These are phyloP conservation scores for Artemia sinica DNA, from an alignment of 2,888 invertebrate genomes.

Conservation along the genomic window DNA sequence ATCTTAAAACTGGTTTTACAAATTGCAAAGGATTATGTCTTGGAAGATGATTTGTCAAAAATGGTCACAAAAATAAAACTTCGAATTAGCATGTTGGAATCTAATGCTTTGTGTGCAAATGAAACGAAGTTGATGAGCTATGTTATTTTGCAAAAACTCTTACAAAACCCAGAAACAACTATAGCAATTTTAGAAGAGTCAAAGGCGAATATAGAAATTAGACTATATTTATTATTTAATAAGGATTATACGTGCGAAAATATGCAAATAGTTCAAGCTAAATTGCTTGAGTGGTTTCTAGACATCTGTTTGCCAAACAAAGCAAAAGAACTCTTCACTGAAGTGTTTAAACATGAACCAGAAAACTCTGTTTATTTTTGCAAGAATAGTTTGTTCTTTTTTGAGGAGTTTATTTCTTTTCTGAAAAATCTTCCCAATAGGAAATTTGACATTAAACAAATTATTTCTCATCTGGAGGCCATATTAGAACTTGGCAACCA, in stretches of 20 bases:
- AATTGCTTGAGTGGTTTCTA: constrained; percentile 1
- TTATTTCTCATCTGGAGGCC: not conserved
- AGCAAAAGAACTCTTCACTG: not conserved
- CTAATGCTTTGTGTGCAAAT: not conserved
- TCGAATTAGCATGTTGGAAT: not conserved
- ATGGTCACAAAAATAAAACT: not conserved
- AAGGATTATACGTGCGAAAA: not conserved
- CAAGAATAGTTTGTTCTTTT: constrained; percentile 20
- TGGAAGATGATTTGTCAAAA: not conserved
- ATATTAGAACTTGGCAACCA: not conserved
- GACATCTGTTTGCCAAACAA: not conserved
- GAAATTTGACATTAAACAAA: constrained; percentile 28
- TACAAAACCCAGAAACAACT: not conserved
- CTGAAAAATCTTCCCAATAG: constrained; percentile 36
- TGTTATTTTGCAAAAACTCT: not conserved
- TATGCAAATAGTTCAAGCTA: not conserved
- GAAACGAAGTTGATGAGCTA: not conserved
- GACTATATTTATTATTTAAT: not conserved
- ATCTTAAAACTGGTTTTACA: not conserved
- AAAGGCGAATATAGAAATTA: not conserved
- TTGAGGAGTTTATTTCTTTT: constrained; percentile 36
- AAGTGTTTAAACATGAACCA: not conserved
- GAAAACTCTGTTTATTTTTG: constrained; percentile 18
- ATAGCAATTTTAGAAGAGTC: not conserved
- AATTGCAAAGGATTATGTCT: not conserved